Percentiles rank a stretch among this genome's conserved stretches.
These are phyloP conservation scores for Pseudomugil gertrudae DNA, from an alignment of 2,797 vertebrate species.

Conservation along the genomic window DNA sequence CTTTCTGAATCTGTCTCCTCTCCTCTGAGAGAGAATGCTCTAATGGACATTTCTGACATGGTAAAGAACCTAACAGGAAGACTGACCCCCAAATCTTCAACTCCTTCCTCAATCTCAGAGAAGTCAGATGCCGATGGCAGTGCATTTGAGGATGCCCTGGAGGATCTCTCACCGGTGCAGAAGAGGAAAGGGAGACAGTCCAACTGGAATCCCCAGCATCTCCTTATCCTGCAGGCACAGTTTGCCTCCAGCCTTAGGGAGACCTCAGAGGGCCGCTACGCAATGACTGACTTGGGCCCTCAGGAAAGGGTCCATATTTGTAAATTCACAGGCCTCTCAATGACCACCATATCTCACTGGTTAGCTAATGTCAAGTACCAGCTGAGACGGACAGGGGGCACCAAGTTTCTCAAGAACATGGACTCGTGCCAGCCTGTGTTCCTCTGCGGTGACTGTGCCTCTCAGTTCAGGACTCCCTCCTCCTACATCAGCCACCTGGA, in stretches of 20 bases:
- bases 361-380: conserved; percentile 99
- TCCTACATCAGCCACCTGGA: conserved; percentile 98
- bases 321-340: conserved; percentile 99
- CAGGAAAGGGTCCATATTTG: conserved; percentile 99
- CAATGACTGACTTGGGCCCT: conserved; percentile 97
- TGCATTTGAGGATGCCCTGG: conserved; percentile 94
- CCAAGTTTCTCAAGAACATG: conserved; percentile 99
- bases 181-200: conserved; percentile 98
- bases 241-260: conserved; percentile 97
- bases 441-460: conserved; percentile 99
- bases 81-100: conserved; percentile 97
- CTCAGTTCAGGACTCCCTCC: conserved; percentile 99
- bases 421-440: conserved; percentile 99
- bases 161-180: conserved; percentile 95
- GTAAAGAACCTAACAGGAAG: conserved; percentile 98
- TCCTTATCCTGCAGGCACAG: conserved; percentile 99
- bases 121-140: conserved; percentile 96
- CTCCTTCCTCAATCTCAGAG: conserved; percentile 95
- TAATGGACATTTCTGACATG: conserved; percentile 99
- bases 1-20: conserved; percentile 89
- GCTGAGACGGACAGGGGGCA: conserved; percentile 98
- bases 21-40: conserved; percentile 93
- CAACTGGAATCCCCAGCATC: conserved; percentile 99
- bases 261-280: conserved; percentile 94
- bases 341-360: conserved; percentile 99